phyloP scores from a whole-genome alignment of 2,888 invertebrate species.

The Fabriciana adippe region DNA sequence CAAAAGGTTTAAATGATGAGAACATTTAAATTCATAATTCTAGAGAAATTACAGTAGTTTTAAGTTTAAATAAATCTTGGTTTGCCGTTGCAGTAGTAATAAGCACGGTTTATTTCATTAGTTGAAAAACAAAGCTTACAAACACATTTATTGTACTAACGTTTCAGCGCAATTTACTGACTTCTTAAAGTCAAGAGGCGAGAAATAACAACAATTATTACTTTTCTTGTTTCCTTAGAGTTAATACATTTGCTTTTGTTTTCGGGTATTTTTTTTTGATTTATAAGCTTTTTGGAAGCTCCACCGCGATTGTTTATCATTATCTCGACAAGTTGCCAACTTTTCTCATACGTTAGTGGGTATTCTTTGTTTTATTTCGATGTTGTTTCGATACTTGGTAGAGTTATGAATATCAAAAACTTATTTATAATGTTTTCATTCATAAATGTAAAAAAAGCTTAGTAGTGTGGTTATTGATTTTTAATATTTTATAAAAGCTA shows the following conservation, averaged over 20 bases:
- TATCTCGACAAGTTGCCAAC: slow-evolving; percentile 52
- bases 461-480: too few species aligned
- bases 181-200: slow-evolving; percentile 34
- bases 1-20: too few species aligned
- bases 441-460: too few species aligned
- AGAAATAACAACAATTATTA: slow-evolving; percentile 33
- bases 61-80: slow-evolving; percentile 24
- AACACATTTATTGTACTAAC: slow-evolving; percentile 33
- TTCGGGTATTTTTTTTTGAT: slow-evolving; percentile 37
- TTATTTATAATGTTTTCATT: too few species aligned
- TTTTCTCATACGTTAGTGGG: slow-evolving; percentile 55
- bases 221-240: slow-evolving; percentile 32
- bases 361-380: slow-evolving; percentile 23
- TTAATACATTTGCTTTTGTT: slow-evolving; percentile 38
- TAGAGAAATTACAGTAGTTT: not conserved
- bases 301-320: slow-evolving; percentile 52
- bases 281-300: slow-evolving; percentile 31
- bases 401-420: slow-evolving; percentile 22
- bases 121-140: slow-evolving; percentile 30
- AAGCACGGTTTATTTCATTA: slow-evolving; percentile 31
- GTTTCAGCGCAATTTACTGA: slow-evolving; percentile 32
- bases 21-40: not conserved
- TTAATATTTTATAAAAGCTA: not conserved
- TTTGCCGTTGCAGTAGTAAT: slow-evolving; percentile 21
- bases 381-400: slow-evolving; percentile 25